Conservation (phyloP, 1,140 invertebrate genomes). For the Mya arenaria region DNA sequence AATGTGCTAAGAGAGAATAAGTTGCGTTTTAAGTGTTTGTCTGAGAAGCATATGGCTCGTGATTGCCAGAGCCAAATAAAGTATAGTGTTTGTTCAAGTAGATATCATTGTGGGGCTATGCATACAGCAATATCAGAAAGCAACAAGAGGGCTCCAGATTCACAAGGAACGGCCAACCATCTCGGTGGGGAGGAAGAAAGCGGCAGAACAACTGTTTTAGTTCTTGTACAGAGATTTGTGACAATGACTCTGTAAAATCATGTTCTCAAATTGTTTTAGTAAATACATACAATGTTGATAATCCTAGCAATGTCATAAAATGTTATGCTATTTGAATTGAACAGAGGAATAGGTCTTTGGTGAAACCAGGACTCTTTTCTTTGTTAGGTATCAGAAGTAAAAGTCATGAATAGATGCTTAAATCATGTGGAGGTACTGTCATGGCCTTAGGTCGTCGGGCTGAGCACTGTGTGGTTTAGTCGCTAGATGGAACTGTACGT, state of each 20-base stretch:
- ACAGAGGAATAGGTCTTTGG: constrained; percentile 13
- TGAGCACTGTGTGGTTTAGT: not conserved
- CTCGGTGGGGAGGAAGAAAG: constrained; percentile 32
- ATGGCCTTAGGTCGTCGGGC: not conserved
- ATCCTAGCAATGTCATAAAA: not conserved
- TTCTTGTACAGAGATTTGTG: constrained; percentile 35
- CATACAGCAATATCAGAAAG: not conserved
- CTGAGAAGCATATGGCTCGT: not conserved
- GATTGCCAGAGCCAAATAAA: constrained; percentile 3
- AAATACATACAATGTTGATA: not conserved
- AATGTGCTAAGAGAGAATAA: constrained; percentile 28
- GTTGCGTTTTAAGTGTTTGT: constrained; percentile 45
- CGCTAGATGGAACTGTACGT: not conserved
- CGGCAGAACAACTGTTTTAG: not conserved
- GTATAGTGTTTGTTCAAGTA: constrained; percentile 16
- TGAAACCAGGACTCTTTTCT: not conserved
- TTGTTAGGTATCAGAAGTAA: not conserved
- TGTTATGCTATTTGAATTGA: constrained; percentile 9
- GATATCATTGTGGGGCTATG: constrained; percentile 1
- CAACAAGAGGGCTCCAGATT: not conserved
- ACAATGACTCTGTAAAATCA: constrained; percentile 37
- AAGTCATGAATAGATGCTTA: not conserved
- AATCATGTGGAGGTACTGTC: not conserved
- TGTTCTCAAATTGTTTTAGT: constrained; percentile 52
- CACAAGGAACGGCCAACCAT: not conserved